Evolutionary conservation across 2,797 vertebrate genomes (phyloP).

Genomic region (Alcedo quadribrachys): DNA sequence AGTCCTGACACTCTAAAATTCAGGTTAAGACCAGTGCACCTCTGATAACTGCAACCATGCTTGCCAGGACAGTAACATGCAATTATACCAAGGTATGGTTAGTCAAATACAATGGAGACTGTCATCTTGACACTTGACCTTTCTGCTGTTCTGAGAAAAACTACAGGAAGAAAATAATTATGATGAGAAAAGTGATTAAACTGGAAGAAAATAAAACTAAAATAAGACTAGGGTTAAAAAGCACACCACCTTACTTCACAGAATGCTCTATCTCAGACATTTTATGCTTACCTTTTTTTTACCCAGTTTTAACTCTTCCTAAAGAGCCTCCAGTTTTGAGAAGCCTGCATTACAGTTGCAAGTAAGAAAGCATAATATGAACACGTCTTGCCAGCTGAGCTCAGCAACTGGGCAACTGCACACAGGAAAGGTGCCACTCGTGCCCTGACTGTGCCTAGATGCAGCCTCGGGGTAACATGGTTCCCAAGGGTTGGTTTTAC

Average conservation of each 20-base stretch:
- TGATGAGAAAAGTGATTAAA: neutral
- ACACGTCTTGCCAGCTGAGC: neutral
- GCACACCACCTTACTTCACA: neutral
- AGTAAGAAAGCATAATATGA: neutral
- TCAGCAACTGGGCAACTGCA: neutral
- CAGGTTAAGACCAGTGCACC: neutral
- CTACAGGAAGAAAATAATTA: neutral
- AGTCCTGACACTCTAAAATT: neutral
- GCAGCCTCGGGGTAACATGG: accelerated
- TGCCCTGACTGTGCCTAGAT: accelerated
- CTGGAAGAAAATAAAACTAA: neutral
- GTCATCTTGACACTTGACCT: neutral
- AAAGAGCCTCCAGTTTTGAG: neutral
- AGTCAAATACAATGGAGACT: neutral
- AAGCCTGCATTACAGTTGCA: neutral
- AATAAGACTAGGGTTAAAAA: neutral
- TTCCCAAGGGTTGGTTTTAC: neutral
- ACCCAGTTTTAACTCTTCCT: neutral
- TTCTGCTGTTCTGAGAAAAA: neutral
- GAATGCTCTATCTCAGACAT: neutral
- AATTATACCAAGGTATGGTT: neutral
- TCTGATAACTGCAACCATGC: neutral
- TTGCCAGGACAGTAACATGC: neutral
- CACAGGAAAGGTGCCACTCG: accelerated
- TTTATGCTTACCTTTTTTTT: neutral